Percentiles rank a stretch among this genome's conserved stretches.
These are phyloP conservation scores for Drosophila borealis DNA, from an alignment of 2,888 invertebrate genomes.

Conservation along the genomic window DNA sequence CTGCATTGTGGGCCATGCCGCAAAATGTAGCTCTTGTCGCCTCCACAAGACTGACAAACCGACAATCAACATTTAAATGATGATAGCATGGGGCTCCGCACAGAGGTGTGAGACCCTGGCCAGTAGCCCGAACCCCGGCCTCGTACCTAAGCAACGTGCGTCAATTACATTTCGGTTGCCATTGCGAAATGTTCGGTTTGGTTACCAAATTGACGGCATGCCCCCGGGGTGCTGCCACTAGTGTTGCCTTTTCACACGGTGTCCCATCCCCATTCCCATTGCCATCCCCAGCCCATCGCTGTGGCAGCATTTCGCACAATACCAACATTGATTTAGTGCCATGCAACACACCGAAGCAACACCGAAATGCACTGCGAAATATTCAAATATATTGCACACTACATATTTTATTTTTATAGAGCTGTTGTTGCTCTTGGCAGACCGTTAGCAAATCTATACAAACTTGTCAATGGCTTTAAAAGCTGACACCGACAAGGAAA, in stretches of 20 bases:
- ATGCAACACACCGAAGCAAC: constrained; percentile 5
- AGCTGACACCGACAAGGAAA: too few relatives aligned
- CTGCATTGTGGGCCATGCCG: constrained; percentile 13
- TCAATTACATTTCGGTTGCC: constrained; percentile 69
- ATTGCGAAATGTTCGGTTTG: constrained; percentile 55
- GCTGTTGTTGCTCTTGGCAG: constrained; percentile 1
- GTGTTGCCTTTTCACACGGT: constrained; percentile 22
- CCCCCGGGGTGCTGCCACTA: constrained; percentile 27
- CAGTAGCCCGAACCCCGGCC: not conserved
- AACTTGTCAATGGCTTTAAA: too few relatives aligned
- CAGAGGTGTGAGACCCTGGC: constrained; percentile 8
- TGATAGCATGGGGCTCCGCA: constrained; percentile 36
- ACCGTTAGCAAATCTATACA: not conserved
- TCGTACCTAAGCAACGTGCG: constrained; percentile 43
- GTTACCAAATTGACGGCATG: constrained; percentile 58
- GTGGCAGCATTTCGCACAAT: constrained; percentile 1
- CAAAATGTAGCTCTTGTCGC: constrained; percentile 34
- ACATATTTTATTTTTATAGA: constrained; percentile 10
- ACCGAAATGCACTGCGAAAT: constrained; percentile 20
- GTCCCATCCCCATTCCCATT: not conserved
- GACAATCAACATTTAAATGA: constrained; percentile 70
- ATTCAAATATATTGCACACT: constrained; percentile 7
- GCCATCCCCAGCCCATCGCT: not conserved
- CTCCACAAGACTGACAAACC: constrained; percentile 37
- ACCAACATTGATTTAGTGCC: constrained; percentile 67